Evolutionary conservation across 2,888 invertebrate genomes (phyloP), one percentile per base, ranked within the genome.

Genomic region (Drosophila tanythrix): DNA sequence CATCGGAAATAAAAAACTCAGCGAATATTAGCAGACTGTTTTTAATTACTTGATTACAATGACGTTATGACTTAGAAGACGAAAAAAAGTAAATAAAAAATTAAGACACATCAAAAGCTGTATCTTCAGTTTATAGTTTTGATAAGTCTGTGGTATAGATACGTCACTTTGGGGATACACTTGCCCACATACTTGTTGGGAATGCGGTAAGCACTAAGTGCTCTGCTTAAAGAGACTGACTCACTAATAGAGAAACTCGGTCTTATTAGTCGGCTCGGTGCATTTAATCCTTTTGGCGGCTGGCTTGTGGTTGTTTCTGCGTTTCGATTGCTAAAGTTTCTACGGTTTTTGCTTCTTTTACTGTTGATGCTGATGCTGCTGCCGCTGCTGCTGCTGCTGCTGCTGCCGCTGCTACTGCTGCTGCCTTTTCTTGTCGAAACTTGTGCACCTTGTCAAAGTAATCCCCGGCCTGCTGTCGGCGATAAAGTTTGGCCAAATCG

Each of bases 401-500:
- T 46, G 75, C 33, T 33, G 60, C 69, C 5, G 56, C 58, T 10
- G 66, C 75, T 51, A 71, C 36, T 27, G 62, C 63, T 6, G 53
- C 60, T 7, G 67, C 75, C 64, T 84, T 77, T 57, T 76, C 73
- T 29, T 57, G 59, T 29, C 89, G 72, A 60, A 72, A 76, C 21
- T 67, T 82, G 36, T 85, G 71, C 66, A 85, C 83, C 66, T 90
- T 90, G 25, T 82, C 75, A 36, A 93, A 88, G 74, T 92, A 93
- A 53, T 83, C 83, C 40, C 64, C 29, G 3, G 86, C 91, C 33
- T 83, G 82, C 27, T 77, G 65, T 36, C 92, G 85, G 36, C 77
- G 74, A 80, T 90, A 92, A 40, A 92, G 86, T 53, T 86, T 86
- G 11, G 93, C 92, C 75, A 93, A 84, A 66, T 92, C 86, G 52